A percentile compares a stretch with the other conserved stretches of the same genome.
Evolutionary conservation across 2,113 vertebrate species (phyloP).

Genomic region (Equus przewalskii): DNA sequence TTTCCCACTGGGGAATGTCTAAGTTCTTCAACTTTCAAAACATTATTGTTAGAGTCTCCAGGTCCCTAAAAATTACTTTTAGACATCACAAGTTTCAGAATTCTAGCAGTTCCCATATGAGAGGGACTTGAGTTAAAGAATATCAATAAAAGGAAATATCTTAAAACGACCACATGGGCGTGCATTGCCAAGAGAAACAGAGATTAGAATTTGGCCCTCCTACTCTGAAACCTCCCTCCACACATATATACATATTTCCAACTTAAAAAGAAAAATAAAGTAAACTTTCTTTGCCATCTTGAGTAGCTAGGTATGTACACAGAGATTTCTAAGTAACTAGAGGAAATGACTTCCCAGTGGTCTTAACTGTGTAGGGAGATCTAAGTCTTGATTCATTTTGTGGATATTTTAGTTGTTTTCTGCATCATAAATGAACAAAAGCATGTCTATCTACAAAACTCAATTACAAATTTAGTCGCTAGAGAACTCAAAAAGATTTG

Average conservation of each 20-base stretch:
- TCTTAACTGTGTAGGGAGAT: background rate
- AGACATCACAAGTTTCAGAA: background rate
- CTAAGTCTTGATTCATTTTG: conserved; percentile 14
- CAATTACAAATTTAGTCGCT: background rate
- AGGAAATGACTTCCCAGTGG: background rate
- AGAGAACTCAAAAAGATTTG: conserved; percentile 17
- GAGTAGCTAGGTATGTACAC: background rate
- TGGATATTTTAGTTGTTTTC: conserved; percentile 13
- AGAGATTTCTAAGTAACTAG: background rate
- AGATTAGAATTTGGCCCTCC: background rate
- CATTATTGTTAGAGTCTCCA: background rate
- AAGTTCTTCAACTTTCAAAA: conserved; percentile 29
- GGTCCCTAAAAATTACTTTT: conserved; percentile 22
- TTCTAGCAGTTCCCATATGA: background rate
- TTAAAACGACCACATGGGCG: background rate
- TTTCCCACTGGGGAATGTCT: background rate
- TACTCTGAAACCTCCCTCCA: background rate
- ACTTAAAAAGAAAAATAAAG: conserved; percentile 25
- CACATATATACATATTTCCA: background rate
- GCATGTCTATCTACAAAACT: background rate
- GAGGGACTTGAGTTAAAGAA: background rate
- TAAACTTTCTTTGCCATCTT: background rate
- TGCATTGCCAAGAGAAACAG: background rate
- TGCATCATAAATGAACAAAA: conserved; percentile 54
- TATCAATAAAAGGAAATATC: background rate